Conservation (phyloP, 2,113 vertebrate genomes). For the Platysteira castanea region DNA sequence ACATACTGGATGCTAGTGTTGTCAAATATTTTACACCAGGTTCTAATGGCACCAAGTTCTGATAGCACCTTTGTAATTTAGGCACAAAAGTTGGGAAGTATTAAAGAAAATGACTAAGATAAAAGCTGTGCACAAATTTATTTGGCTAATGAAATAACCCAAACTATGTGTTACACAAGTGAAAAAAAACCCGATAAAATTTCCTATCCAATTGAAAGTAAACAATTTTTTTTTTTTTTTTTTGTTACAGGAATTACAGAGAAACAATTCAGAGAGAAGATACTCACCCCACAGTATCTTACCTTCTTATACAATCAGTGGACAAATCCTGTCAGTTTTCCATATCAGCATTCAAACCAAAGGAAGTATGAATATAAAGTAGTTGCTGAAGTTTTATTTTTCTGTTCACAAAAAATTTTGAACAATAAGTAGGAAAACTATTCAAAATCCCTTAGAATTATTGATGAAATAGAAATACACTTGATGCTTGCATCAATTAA, state of each 20-base stretch:
- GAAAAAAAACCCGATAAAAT: background rate
- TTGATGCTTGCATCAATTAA: background rate
- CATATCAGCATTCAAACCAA: background rate
- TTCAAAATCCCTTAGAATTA: background rate
- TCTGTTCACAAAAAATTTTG: background rate
- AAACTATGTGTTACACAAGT: background rate
- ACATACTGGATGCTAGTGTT: background rate
- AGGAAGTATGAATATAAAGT: background rate
- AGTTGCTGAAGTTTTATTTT: background rate
- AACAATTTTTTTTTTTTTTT: background rate
- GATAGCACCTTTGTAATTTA: background rate
- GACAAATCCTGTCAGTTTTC: background rate
- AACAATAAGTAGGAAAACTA: background rate
- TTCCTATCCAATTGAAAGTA: background rate
- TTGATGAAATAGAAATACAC: background rate
- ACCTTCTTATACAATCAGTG: background rate
- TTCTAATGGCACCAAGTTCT: background rate
- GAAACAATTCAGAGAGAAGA: background rate
- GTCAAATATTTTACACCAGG: background rate
- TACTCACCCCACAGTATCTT: background rate
- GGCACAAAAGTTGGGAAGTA: background rate
- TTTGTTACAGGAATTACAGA: background rate
- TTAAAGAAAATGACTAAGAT: background rate
- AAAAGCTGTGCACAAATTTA: background rate
- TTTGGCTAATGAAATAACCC: background rate